Base-by-base conservation (phyloP, 2,113 vertebrate species). In the Pteruthius melanotis region DNA sequence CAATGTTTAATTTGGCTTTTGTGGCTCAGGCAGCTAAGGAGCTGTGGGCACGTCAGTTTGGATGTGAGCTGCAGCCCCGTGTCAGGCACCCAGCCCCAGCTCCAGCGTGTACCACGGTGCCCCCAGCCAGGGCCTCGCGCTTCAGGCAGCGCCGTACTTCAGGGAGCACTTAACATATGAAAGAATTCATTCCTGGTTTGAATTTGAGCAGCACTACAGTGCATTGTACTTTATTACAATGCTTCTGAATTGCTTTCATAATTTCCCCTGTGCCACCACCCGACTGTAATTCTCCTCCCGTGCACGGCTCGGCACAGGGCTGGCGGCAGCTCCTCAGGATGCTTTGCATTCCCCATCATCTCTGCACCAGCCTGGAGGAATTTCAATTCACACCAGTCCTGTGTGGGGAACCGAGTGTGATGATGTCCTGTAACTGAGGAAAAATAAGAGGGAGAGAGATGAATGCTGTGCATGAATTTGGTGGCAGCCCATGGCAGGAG, bases 1-100 rank as follows among this genome's bases (percentile, higher is more conserved):
- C 88, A 96, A 94, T 96, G 94, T 94, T 97, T 90, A 86, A 88
- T 92, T 95, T 96, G 94, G 95, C 95, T 96, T 81, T 92, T 78
- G 86, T 89, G 80, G 35, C 64, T 96, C 88, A 80, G 90, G 45
- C 69, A 45, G 88, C 88, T 53, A 10, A 87, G 92, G 64, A 88
- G 89, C 75, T 3, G 7, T 65, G 86, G 94, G 88, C 90, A 96
- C 5, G 60, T 90, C 76, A 40, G 53, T 39, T 57, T 60, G 93
- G 9, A 53, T 92, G 93, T 65, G 56, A 83, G 83, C 93, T 90
- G 68, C 78, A 54, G 85, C 47, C 59, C 21, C 6, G 77, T 61
- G 52, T 94, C 80, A 77, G 18, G 68, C 87, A 86, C 85, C 94
- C 80, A 92, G 60, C 50, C 59, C 64, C 68, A 33, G 86, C 59